phyloP scores from a whole-genome alignment of 2,113 vertebrate species.

The Siniperca chuatsi region DNA sequence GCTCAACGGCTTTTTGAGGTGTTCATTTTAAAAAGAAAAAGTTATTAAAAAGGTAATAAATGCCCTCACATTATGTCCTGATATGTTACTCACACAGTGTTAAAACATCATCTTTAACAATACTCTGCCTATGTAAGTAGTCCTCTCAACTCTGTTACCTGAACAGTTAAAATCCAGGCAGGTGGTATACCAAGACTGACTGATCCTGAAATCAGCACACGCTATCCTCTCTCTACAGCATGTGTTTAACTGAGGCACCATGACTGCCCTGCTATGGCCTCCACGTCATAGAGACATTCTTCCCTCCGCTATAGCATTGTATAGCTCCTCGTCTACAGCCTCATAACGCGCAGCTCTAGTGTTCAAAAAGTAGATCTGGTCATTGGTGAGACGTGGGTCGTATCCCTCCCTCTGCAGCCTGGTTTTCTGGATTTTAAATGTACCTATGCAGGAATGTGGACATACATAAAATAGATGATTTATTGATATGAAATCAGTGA shows the following conservation, averaged over 20 bases:
- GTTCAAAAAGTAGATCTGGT: constrained; percentile 91
- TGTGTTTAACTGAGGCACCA: constrained; percentile 20
- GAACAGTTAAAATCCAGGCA: constrained; percentile 41
- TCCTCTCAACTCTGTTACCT: constrained; percentile 49
- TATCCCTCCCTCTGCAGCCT: constrained; percentile 90
- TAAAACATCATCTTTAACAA: constrained; percentile 66
- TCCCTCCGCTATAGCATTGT: constrained; percentile 83
- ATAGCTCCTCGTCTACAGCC: constrained; percentile 84
- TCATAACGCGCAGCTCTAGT: constrained; percentile 85
- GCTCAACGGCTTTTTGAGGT: constrained; percentile 58
- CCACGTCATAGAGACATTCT: constrained; percentile 84
- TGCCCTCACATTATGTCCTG: constrained; percentile 41
- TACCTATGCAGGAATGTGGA: constrained; percentile 80
- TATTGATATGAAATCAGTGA: background rate
- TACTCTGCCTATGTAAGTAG: constrained; percentile 58
- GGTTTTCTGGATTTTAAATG: constrained; percentile 96
- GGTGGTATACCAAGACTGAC: constrained; percentile 26
- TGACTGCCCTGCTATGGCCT: background rate
- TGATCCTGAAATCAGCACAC: constrained; percentile 2
- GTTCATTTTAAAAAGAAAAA: constrained; percentile 42
- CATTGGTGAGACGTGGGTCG: constrained; percentile 86
- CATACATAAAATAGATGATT: background rate
- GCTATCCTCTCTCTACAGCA: constrained; percentile 26
- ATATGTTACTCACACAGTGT: constrained; percentile 71
- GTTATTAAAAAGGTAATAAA: constrained; percentile 49